phyloP scores from a whole-genome alignment of 2,113 vertebrate species.

The Trematomus loennbergii region DNA sequence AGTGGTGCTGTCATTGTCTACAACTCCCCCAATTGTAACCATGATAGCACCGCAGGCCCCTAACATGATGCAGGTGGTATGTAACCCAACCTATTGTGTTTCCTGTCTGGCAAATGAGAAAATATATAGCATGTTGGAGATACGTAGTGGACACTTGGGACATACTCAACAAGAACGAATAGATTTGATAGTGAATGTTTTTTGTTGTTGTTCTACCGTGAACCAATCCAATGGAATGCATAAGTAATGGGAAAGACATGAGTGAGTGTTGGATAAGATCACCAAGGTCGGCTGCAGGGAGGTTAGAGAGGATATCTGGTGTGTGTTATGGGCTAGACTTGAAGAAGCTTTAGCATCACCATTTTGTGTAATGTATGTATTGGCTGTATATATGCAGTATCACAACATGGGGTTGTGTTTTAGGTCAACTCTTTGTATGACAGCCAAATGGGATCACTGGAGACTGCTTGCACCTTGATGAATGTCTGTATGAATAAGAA shows the following conservation, averaged over 20 bases:
- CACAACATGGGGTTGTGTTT: not conserved
- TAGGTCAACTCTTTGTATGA: not conserved
- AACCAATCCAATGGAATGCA: conserved; percentile 42
- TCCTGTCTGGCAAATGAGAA: conserved; percentile 16
- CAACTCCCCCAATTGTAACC: not conserved
- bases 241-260: conserved; percentile 8
- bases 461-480: conserved; percentile 2
- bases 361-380: conserved; percentile 1
- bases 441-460: not conserved
- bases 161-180: conserved; percentile 14
- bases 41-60: not conserved
- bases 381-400: not conserved
- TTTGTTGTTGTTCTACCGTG: not conserved
- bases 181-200: conserved; percentile 30
- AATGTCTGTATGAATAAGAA: not conserved
- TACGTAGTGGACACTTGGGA: conserved; percentile 8
- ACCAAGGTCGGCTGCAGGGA: conserved; percentile 2
- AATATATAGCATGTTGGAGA: not conserved
- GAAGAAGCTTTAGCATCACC: not conserved
- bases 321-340: not conserved
- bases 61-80: conserved; percentile 1
- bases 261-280: conserved; percentile 32
- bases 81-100: not conserved
- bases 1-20: conserved; percentile 8
- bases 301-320: conserved; percentile 21